phyloP scores from a whole-genome alignment of 2,797 vertebrate species.

The Propithecus deckenii region DNA sequence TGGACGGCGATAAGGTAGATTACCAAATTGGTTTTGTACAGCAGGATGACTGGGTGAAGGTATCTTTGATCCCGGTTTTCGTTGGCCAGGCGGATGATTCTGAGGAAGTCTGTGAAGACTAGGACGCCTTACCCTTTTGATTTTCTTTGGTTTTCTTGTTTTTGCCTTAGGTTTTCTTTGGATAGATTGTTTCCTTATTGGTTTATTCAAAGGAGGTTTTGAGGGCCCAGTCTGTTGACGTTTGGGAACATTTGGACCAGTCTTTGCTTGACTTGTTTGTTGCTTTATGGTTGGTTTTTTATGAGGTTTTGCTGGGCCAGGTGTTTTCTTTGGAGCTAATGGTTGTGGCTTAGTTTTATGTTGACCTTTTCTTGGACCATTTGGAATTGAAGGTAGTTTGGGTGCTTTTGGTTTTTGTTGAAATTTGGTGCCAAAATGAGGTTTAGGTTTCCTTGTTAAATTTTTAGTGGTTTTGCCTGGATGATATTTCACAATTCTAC shows the following conservation, averaged over 20 bases:
- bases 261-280: not conserved
- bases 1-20: not conserved
- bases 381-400: not conserved
- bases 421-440: not conserved
- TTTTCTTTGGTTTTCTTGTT: not conserved
- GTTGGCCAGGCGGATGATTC: not conserved
- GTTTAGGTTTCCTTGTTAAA: not conserved
- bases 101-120: not conserved
- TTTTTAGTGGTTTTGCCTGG: not conserved
- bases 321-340: not conserved
- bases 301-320: not conserved
- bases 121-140: not conserved
- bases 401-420: not conserved
- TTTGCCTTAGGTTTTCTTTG: not conserved
- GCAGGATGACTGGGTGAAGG: not conserved
- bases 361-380: not conserved
- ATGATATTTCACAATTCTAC: not conserved
- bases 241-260: not conserved
- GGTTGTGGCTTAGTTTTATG: not conserved
- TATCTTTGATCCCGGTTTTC: not conserved
- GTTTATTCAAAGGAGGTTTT: not conserved
- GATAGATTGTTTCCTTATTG: not conserved
- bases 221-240: not conserved
- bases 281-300: not conserved
- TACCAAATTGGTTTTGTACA: not conserved